Base-by-base conservation (phyloP, 1,140 invertebrate species). In the Neodiprion fabricii region DNA sequence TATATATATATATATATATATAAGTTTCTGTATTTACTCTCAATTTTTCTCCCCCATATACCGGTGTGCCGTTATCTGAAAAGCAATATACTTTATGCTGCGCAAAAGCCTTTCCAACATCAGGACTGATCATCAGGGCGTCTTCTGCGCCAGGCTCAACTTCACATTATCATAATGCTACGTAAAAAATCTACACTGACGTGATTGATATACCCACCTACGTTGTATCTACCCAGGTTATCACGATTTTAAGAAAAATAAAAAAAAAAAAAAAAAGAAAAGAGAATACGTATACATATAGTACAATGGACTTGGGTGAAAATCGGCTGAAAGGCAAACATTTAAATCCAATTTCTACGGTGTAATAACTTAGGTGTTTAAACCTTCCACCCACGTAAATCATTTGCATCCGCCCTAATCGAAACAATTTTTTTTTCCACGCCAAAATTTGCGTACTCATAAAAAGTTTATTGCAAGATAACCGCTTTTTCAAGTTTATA, bases 151-250 rank as follows among this genome's bases (percentile, higher is more conserved):
- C 53, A 61, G 53, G 53, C 53, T 61, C 53, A 61, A 61, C 53
- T 61, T 61, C 53, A 61, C 53, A 61, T 61, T 61, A 61, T 61
- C 53, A 61, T 61, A 61, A 61, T 61, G 53, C 53, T 61, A 61
- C 53, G 53, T 61, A 61, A 12, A 61, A 61, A 61, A 61, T 61
- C 53, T 61, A 61, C 53, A 61, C 11, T 61, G 53, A 17, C 53
- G 53, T 61, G 53, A 61, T 61, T 61, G 53, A 61, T 61, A 61
- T 61, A 61, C 28, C 28, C 28, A 40, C 28, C 28, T 40, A 40
- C n/a, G n/a, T 61, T 61, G 53, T 14, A 61, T 61, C 11, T 61
- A 61, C 53, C n/a, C 7, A 61, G n/a, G 53, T 17, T 61, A 14
- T 61, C n/a, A 5, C 53, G 11, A 61, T 61, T 61, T 61, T 61